Percentiles rank a stretch among this genome's conserved stretches.
Evolutionary conservation across 2,797 vertebrate species (phyloP).

Genomic region (Novumbra hubbsi): DNA sequence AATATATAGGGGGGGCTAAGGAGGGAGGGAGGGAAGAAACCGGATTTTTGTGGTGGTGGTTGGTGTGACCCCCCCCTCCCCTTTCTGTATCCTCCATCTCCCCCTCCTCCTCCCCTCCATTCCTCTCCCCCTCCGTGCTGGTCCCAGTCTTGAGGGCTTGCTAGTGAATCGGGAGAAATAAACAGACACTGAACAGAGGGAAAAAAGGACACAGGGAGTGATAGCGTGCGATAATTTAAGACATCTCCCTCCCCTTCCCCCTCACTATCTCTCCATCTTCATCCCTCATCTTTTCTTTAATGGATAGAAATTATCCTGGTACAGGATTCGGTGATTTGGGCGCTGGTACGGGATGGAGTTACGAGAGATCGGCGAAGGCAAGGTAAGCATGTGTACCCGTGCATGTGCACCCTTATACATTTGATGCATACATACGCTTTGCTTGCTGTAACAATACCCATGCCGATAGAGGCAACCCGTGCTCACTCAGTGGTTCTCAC

Average conservation of each 20-base stretch:
- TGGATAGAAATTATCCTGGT: constrained; percentile 80
- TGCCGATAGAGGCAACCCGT: constrained; percentile 43
- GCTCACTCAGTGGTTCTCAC: constrained; percentile 28
- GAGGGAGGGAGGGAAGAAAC: constrained; percentile 62
- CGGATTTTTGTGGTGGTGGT: constrained; percentile 67
- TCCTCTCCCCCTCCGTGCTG: constrained; percentile 61
- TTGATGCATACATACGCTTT: constrained; percentile 37
- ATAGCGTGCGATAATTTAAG: constrained; percentile 60
- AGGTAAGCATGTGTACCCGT: constrained; percentile 65
- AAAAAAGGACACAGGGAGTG: constrained; percentile 52
- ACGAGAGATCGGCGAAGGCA: constrained; percentile 77
- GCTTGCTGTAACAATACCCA: constrained; percentile 60
- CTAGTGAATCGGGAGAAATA: constrained; percentile 78
- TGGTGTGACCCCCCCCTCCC: constrained; percentile 62
- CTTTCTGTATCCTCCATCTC: constrained; percentile 34
- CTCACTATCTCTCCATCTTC: constrained; percentile 72
- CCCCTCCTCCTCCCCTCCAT: constrained; percentile 57
- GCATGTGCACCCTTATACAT: constrained; percentile 29
- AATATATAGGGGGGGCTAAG: constrained; percentile 59
- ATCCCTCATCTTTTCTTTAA: constrained; percentile 70
- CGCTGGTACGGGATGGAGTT: constrained; percentile 78
- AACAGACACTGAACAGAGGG: constrained; percentile 67
- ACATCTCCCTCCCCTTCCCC: constrained; percentile 64
- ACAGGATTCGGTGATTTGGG: constrained; percentile 78
- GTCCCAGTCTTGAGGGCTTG: constrained; percentile 73